phyloP scores from a whole-genome alignment of 2,888 invertebrate genomes.

The Tanaodytes sp. region DNA sequence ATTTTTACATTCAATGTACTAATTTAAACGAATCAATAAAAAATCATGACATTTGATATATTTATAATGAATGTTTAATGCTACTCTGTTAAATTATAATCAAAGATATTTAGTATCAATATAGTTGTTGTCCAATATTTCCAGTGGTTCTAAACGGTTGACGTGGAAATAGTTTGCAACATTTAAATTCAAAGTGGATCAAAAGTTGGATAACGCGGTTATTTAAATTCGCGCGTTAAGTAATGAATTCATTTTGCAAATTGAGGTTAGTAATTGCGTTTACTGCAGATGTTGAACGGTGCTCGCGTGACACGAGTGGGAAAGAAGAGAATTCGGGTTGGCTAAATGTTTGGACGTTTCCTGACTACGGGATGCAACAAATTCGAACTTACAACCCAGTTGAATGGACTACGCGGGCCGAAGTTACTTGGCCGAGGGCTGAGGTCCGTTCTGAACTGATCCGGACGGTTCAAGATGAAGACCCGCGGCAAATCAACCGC shows the following conservation, averaged over 20 bases:
- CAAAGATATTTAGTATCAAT: no score
- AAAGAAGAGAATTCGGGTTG: conserved; percentile 26
- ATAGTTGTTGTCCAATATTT: no score
- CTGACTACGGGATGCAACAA: conserved; percentile 29
- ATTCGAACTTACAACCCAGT: conserved; percentile 25
- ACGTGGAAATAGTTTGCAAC: no score
- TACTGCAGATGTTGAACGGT: conserved; percentile 1
- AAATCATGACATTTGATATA: no score
- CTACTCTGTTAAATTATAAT: no score
- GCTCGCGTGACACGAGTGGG: conserved; percentile 4
- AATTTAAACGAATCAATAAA: no score
- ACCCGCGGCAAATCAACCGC: conserved; percentile 36
- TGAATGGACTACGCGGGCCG: conserved; percentile 78
- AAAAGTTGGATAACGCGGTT: not conserved
- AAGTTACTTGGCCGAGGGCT: conserved; percentile 28
- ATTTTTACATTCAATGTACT: no score
- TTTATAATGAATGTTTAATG: no score
- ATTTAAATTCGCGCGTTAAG: conserved; percentile 13
- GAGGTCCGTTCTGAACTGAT: conserved; percentile 21
- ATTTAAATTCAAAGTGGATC: no score
- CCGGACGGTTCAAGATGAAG: conserved; percentile 38
- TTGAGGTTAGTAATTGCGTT: conserved; percentile 25
- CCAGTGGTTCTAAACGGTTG: no score
- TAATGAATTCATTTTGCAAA: conserved; percentile 29
- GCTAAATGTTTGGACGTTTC: conserved; percentile 43